These are phyloP conservation scores for Amblyjoppa proteus DNA, from an alignment of 2,888 invertebrate species.

Conservation along the genomic window DNA sequence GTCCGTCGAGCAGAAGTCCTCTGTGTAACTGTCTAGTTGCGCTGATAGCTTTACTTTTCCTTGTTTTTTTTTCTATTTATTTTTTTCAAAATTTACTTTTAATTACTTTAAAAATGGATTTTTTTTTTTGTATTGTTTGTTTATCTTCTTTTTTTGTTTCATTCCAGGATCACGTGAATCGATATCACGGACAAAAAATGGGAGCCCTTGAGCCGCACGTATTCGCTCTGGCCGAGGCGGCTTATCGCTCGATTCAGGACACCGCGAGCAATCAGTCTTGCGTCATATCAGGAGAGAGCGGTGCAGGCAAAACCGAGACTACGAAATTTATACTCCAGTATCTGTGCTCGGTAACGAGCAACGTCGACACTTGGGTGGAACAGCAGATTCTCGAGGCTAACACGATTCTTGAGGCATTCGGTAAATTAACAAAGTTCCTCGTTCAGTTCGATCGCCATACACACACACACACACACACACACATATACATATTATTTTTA, in stretches of 20 bases:
- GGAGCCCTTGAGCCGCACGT: slow-evolving; percentile 94
- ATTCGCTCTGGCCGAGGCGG: slow-evolving; percentile 95
- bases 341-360: slow-evolving; percentile 94
- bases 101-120: not conserved
- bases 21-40: not conserved
- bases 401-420: slow-evolving; percentile 96
- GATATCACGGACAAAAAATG: slow-evolving; percentile 93
- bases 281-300: slow-evolving; percentile 96
- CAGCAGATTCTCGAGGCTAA: slow-evolving; percentile 98
- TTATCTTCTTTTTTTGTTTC: slow-evolving; percentile 69
- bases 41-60: not conserved
- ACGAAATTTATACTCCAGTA: slow-evolving; percentile 97
- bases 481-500: not conserved
- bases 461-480: not conserved
- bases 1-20: not conserved
- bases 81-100: not conserved
- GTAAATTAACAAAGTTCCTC: slow-evolving; percentile 85
- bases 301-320: slow-evolving; percentile 97
- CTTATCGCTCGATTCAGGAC: slow-evolving; percentile 91
- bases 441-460: not conserved
- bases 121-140: not conserved
- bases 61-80: slow-evolving; percentile 6
- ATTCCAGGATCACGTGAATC: slow-evolving; percentile 91
- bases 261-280: slow-evolving; percentile 90
- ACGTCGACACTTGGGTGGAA: slow-evolving; percentile 96